Evolutionary conservation across 2,888 invertebrate genomes (phyloP), one percentile per base, ranked within the genome.

Genomic region (Cephalotes varians): DNA sequence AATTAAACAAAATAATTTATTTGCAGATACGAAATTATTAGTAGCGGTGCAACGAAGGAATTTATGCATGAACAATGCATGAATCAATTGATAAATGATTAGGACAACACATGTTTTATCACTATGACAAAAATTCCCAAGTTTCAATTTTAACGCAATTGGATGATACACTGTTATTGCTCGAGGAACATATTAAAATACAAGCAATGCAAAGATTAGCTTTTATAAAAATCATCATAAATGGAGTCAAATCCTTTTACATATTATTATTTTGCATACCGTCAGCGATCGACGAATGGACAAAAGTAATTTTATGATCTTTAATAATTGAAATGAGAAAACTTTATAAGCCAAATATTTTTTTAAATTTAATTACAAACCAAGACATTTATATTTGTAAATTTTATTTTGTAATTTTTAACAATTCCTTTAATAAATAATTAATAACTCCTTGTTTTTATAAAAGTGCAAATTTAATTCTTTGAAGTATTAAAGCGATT

Each of bases 181-280:
- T 98, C 74, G 98, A 98, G 93, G 98, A 98, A 92, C 98, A 98
- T 91, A 96, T 98, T 25, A 98, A 98, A 95, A 97, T 97, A 4
- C 96, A 98, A 91, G 96, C 97, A 1, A 98, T 98, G 97, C 95
- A 98, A 89, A 98, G 98, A 9, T 98, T 98, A 1, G 97, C 98
- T 12, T 98, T 97, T 94, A 98, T 98, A 4, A 98, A 98, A 93
- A 98, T 98, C 0, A 97, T 98, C 91, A 97, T 97, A 94, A 91
- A 94, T 37, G 96, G 96, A 94, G 96, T 96, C 0, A 96, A 95
- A 92, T 95, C 95, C 2, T 98, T 98, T 96, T 98, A 98, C 93
- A 97, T 97, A 15, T 96, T 96, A 92, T 95, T 98, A 56, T 93
- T 95, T 1, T 95, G 97, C 85, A 96, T 97, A 10, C 96, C 97